phyloP scores from a whole-genome alignment of 2,888 invertebrate genomes.

The Heliconius charithonia region DNA sequence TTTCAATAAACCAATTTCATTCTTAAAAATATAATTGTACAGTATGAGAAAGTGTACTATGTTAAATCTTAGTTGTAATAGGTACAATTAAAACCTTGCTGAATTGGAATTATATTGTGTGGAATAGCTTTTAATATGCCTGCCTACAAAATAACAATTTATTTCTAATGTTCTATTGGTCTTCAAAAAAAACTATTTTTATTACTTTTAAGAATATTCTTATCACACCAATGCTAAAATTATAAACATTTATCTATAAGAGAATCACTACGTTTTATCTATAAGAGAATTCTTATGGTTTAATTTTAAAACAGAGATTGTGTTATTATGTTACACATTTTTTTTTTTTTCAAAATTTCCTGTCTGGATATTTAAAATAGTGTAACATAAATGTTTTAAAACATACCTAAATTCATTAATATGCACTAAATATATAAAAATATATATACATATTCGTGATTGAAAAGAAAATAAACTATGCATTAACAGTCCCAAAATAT shows the following conservation, averaged over 20 bases:
- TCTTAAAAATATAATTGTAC: conserved; percentile 12
- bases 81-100: not conserved
- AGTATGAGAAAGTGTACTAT: not conserved
- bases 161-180: conserved; percentile 1
- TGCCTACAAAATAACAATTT: not conserved
- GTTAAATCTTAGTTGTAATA: not conserved
- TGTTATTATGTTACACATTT: not conserved
- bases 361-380: too few relatives aligned
- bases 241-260: not conserved
- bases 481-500: conserved; percentile 4
- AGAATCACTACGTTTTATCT: not conserved
- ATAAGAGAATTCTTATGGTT: not conserved
- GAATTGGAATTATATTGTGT: conserved; percentile 13
- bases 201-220: not conserved
- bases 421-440: not conserved
- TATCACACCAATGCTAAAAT: not conserved
- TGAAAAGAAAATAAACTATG: not conserved
- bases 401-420: not conserved
- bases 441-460: not conserved
- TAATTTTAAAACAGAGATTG: not conserved
- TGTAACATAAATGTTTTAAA: not conserved
- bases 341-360: not conserved
- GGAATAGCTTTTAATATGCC: not conserved
- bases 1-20: conserved; percentile 25
- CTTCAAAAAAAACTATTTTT: not conserved